Percentiles rank a stretch among this genome's conserved stretches.
phyloP scores from a whole-genome alignment of 2,797 vertebrate genomes.

The Molothrus aeneus region DNA sequence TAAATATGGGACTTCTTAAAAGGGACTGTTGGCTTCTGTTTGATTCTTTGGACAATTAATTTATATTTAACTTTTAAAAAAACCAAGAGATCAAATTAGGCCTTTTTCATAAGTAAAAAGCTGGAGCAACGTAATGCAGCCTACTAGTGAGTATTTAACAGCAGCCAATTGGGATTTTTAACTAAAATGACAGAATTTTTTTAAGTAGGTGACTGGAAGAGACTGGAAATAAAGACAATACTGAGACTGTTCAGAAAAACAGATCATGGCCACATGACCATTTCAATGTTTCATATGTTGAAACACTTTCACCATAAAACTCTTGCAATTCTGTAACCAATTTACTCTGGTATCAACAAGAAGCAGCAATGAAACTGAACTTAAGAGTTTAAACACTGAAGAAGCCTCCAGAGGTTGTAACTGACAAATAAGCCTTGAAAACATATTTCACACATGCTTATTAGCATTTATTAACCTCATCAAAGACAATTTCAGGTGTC shows the following conservation, averaged over 20 bases:
- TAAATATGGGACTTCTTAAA: background rate
- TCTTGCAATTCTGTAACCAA: background rate
- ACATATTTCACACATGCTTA: background rate
- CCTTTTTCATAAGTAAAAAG: background rate
- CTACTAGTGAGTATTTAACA: background rate
- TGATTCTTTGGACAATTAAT: background rate
- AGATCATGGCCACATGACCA: background rate
- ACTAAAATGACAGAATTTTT: background rate
- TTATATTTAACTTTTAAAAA: background rate
- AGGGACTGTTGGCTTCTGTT: background rate
- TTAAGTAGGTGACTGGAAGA: background rate
- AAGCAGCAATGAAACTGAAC: background rate
- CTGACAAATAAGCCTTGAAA: background rate
- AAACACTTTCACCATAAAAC: background rate
- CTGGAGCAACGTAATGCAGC: background rate
- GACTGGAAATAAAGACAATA: background rate
- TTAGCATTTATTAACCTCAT: background rate
- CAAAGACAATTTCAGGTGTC: background rate
- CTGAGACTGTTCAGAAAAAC: background rate
- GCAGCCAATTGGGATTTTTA: background rate
- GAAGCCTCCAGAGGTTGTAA: background rate
- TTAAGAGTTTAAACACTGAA: background rate
- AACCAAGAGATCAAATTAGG: background rate
- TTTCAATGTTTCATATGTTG: background rate
- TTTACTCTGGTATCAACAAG: background rate